Evolutionary conservation across 2,113 vertebrate species (phyloP), one percentile per base, ranked within the genome.

Genomic region (Corythaixoides concolor): DNA sequence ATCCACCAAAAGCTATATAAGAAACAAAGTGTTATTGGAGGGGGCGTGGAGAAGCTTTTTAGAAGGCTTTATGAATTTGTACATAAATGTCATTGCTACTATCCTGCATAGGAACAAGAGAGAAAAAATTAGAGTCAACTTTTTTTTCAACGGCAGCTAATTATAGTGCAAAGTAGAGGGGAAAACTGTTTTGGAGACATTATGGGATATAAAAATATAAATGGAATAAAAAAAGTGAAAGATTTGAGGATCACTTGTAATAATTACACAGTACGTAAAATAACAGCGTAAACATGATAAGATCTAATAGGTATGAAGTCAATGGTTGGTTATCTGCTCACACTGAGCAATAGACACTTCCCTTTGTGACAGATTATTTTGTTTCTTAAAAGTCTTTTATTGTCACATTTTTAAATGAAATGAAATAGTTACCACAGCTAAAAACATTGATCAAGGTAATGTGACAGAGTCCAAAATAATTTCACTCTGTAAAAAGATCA

Each of bases 101-200:
- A 24, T 12, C 26, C 15, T 6, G 4, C 6, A 11, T 0, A 74
- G 10, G 21, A 60, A 30, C 0, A 3, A 82, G 8, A 66, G 4
- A 52, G 7, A 81, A 78, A 33, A 76, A 74, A 82, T 23, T 50
- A 41, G 18, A 19, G 9, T 18, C 10, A 9, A 41, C 13, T 45
- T 43, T 41, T 43, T 76, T 74, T 64, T 27, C 35, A 50, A 28
- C 5, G 49, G 5, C 11, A 91, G 17, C 6, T n/a, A 63, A 13
- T 58, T 53, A 24, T 1, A 67, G 19, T 8, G 5, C 8, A 72
- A 64, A 67, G 7, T 11, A 39, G n/a, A 73, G 3, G 6, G 5
- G 3, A 24, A 66, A 66, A 56, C 8, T 3, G 3, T 12, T 66
- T 56, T 37, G 17, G 60, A 84, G 15, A 32, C 4, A 2, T 69